Conservation (phyloP, 2,797 vertebrate species). For the Anableps anableps region DNA sequence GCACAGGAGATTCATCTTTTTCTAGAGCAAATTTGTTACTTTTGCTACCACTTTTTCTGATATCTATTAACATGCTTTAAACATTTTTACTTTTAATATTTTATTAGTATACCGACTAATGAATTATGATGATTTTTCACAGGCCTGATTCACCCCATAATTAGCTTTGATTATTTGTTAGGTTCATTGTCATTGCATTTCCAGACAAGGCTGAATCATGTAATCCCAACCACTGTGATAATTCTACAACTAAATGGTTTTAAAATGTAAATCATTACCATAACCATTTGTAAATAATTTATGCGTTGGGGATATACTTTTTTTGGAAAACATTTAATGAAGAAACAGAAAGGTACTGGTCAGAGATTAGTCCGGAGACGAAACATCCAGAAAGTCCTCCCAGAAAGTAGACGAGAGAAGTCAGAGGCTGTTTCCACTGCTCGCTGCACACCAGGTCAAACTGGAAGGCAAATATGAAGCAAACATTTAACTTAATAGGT, state of each 20-base stretch:
- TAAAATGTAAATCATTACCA: too few species aligned
- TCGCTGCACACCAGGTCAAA: slow-evolving; percentile 66
- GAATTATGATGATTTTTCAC: too few species aligned
- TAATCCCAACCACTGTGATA: neutral
- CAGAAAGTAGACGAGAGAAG: slow-evolving; percentile 55
- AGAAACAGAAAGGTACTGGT: slow-evolving; percentile 44
- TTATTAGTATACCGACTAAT: too few species aligned
- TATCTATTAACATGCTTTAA: too few species aligned
- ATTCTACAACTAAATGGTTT: neutral
- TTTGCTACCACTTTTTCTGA: too few species aligned
- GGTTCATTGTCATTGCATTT: too few species aligned
- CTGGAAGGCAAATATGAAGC: slow-evolving; percentile 37
- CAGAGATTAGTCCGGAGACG: slow-evolving; percentile 61
- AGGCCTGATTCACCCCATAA: too few species aligned
- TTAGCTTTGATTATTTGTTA: neutral
- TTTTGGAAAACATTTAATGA: neutral
- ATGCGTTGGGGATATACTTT: neutral
- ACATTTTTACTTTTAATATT: too few species aligned
- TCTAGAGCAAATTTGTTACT: too few species aligned
- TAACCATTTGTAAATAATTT: neutral
- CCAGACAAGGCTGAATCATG: neutral
- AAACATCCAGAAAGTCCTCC: slow-evolving; percentile 59
- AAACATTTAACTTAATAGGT: neutral
- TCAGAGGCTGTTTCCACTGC: slow-evolving; percentile 65
- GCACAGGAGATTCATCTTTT: too few species aligned